These are phyloP conservation scores for Eucidaris tribuloides DNA, from an alignment of 35 echinoderm and acorn worm genomes.

Conservation along the genomic window DNA sequence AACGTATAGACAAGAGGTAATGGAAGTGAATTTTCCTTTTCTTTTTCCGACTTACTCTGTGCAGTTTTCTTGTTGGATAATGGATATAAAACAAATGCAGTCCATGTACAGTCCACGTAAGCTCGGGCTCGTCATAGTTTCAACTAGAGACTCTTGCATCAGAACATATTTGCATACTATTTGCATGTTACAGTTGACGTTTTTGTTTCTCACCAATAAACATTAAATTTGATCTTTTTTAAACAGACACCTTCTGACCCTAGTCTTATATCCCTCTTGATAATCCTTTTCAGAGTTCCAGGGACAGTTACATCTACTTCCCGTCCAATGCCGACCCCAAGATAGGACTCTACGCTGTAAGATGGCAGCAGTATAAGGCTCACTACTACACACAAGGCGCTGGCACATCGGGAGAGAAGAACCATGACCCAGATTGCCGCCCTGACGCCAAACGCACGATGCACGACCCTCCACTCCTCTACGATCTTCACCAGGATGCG, in stretches of 20 bases:
- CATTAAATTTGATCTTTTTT: no score
- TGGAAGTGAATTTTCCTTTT: no score
- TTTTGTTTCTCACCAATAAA: neutral
- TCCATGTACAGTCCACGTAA: no score
- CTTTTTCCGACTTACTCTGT: no score
- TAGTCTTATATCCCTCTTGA: neutral
- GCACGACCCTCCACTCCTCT: slow-evolving; percentile 65
- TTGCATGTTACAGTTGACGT: neutral
- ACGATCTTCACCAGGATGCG: slow-evolving; percentile 61
- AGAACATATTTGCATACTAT: neutral
- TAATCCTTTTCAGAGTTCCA: slow-evolving; percentile 1
- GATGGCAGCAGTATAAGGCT: slow-evolving; percentile 82
- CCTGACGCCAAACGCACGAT: slow-evolving; percentile 26
- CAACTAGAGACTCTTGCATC: no score
- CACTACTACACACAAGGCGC: slow-evolving; percentile 80
- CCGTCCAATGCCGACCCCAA: slow-evolving; percentile 25
- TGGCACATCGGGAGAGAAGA: slow-evolving; percentile 8
- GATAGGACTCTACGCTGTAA: slow-evolving; percentile 55
- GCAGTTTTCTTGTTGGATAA: no score
- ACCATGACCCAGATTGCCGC: slow-evolving; percentile 65
- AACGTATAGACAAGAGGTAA: no score
- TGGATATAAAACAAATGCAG: no score
- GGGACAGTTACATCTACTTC: slow-evolving; percentile 73
- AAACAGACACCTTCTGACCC: neutral
- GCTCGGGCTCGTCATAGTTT: no score